phyloP scores from a whole-genome alignment of 2,888 invertebrate species.

The Biston stratarius region DNA sequence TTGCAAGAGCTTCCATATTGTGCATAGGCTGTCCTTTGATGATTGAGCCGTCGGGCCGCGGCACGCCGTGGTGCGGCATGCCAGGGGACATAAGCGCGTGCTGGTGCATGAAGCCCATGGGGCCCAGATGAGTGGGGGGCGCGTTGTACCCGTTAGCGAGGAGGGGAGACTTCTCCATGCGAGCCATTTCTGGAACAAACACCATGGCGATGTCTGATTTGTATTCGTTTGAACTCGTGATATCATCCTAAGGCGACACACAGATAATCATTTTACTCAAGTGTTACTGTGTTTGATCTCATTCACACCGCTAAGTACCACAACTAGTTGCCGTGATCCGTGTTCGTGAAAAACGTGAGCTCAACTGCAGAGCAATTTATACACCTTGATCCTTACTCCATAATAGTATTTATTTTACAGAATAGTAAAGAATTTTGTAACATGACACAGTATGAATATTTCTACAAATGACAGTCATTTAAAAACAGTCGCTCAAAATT shows the following conservation, averaged over 20 bases:
- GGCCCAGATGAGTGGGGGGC: slow-evolving; percentile 95
- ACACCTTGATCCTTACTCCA: too few species aligned
- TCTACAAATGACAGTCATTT: too few species aligned
- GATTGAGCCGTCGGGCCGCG: slow-evolving; percentile 93
- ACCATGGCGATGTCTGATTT: background rate
- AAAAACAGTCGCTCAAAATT: too few species aligned
- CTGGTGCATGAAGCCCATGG: slow-evolving; percentile 98
- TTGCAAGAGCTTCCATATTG: slow-evolving; percentile 96
- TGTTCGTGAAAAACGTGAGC: too few species aligned
- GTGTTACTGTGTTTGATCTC: too few species aligned
- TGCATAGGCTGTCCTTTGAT: slow-evolving; percentile 95
- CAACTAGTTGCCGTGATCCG: too few species aligned
- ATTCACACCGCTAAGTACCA: too few species aligned
- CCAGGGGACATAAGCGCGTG: slow-evolving; percentile 96
- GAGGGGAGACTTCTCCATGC: slow-evolving; percentile 96
- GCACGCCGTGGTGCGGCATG: slow-evolving; percentile 93
- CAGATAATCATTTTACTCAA: too few species aligned
- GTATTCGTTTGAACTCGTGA: background rate
- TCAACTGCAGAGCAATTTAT: too few species aligned
- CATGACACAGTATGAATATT: too few species aligned
- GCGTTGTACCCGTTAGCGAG: slow-evolving; percentile 98
- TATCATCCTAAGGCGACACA: background rate
- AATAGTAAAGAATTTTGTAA: too few species aligned
- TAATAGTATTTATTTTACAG: too few species aligned
- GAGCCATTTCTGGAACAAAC: slow-evolving; percentile 90